Conservation (phyloP, 2,888 invertebrate genomes). For the Theristus sp. region DNA sequence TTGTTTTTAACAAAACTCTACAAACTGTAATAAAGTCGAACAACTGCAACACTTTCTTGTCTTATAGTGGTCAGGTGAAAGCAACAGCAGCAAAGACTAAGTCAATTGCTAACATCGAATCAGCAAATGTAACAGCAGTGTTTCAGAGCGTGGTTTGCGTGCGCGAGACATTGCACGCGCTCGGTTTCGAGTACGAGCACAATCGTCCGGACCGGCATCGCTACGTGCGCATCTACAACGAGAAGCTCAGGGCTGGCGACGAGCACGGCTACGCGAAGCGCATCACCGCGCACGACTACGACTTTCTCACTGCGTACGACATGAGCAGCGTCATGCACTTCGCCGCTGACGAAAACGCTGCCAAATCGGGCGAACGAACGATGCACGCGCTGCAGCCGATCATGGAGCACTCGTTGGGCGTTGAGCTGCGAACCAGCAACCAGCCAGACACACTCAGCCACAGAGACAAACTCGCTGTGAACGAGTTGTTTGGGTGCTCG, state of each 20-base stretch:
- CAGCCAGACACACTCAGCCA: not conserved
- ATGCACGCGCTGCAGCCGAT: not conserved
- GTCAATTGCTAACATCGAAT: too few relatives aligned
- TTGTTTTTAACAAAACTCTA: too few relatives aligned
- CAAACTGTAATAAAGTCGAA: too few relatives aligned
- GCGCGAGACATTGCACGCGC: conserved; percentile 2
- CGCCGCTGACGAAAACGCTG: not conserved
- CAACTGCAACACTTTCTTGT: too few relatives aligned
- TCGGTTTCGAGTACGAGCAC: conserved; percentile 3
- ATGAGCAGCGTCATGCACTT: conserved; percentile 4
- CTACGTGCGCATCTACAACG: conserved; percentile 1
- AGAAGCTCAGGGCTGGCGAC: not conserved
- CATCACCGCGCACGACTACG: not conserved
- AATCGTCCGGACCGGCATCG: not conserved
- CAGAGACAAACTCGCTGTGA: not conserved
- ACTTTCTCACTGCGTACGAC: conserved; percentile 3
- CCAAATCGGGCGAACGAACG: not conserved
- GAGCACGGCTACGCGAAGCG: not conserved
- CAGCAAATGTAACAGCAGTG: too few relatives aligned
- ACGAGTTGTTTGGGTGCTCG: not conserved
- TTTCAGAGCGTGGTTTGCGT: not conserved
- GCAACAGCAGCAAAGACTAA: too few relatives aligned
- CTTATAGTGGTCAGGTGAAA: too few relatives aligned
- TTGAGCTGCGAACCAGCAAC: not conserved
- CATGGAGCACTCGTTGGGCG: not conserved